A percentile compares a stretch with the other conserved stretches of the same genome.
These are phyloP conservation scores for Deilephila porcellus DNA, from an alignment of 2,888 invertebrate genomes.

Conservation along the genomic window DNA sequence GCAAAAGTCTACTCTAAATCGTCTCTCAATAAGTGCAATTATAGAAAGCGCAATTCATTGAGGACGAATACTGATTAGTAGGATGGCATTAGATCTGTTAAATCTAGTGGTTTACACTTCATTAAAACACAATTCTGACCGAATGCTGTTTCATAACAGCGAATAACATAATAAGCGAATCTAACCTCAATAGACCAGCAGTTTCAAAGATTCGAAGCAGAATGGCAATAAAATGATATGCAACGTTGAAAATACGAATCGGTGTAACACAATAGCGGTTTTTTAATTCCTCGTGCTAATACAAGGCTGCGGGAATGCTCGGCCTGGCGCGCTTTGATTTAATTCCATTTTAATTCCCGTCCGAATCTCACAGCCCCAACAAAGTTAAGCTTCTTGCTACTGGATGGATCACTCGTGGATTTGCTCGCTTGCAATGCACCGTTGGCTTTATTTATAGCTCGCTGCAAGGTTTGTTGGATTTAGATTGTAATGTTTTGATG, in stretches of 20 bases:
- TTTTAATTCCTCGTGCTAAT: constrained; percentile 23
- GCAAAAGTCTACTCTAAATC: too few species aligned
- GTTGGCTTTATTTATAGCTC: constrained; percentile 22
- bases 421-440: constrained; percentile 48
- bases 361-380: constrained; percentile 45
- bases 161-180: too few species aligned
- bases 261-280: neutral
- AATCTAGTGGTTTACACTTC: too few species aligned
- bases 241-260: neutral
- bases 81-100: too few species aligned
- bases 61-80: too few species aligned
- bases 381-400: constrained; percentile 50
- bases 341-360: constrained; percentile 49
- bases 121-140: too few species aligned
- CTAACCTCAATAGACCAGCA: too few species aligned
- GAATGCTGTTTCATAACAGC: too few species aligned
- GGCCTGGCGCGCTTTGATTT: constrained; percentile 42
- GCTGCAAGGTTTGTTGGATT: constrained; percentile 5
- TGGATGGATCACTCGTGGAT: constrained; percentile 46
- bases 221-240: neutral
- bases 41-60: too few species aligned
- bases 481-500: constrained; percentile 14
- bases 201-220: too few species aligned
- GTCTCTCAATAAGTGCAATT: too few species aligned
- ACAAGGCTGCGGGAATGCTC: neutral